Conservation (phyloP, 1,140 invertebrate genomes). For the Homarus americanus region DNA sequence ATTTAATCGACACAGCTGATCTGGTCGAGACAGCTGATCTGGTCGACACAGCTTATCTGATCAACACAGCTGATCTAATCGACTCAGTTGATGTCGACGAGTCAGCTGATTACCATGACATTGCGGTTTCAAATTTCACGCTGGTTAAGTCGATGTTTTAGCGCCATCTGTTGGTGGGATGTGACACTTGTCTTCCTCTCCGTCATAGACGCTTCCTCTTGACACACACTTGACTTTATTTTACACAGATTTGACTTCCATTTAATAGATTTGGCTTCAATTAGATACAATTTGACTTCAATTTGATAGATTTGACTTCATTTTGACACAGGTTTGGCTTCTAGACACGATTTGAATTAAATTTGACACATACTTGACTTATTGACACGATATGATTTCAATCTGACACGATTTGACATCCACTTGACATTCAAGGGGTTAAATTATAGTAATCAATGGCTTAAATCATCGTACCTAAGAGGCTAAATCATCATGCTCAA, state of each 20-base stretch:
- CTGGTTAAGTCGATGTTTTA: neutral
- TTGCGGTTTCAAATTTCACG: neutral
- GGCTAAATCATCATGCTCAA: neutral
- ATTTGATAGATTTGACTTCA: no score
- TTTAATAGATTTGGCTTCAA: no score
- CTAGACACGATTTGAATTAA: no score
- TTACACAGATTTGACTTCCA: no score
- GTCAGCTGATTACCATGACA: neutral
- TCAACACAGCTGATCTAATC: neutral
- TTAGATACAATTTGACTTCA: no score
- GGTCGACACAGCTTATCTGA: neutral
- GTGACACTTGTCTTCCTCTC: neutral
- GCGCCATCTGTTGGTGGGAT: neutral
- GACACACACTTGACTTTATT: no score
- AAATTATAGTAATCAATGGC: neutral
- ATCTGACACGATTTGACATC: no score
- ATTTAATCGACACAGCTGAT: neutral
- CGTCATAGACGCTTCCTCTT: no score
- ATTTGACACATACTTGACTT: no score
- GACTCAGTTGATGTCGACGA: no score
- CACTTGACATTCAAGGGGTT: neutral
- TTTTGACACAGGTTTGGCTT: no score
- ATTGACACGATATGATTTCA: no score
- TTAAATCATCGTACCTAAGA: neutral
- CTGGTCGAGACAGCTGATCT: neutral